Evolutionary conservation across 2,113 vertebrate species (phyloP).

Genomic region (Stictonetta naevosa): DNA sequence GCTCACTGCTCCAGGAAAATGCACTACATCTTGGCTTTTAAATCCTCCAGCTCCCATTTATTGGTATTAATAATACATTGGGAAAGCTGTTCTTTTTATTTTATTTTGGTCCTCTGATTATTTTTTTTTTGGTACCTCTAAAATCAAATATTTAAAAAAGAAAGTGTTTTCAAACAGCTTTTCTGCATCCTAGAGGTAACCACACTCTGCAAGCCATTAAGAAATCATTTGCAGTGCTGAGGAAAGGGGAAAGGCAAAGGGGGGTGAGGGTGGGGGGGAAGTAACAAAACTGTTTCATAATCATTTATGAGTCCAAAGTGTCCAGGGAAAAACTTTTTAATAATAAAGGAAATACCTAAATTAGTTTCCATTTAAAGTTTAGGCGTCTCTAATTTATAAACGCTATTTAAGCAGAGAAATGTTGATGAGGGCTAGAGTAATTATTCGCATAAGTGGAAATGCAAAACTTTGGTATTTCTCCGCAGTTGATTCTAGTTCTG

Average conservation of each 20-base stretch:
- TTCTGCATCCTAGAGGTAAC: slow-evolving; percentile 44
- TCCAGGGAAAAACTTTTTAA: slow-evolving; percentile 41
- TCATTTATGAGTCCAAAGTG: background rate
- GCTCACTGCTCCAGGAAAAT: slow-evolving; percentile 48
- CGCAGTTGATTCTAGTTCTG: slow-evolving; percentile 15
- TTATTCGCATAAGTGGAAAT: slow-evolving; percentile 62
- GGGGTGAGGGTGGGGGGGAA: background rate
- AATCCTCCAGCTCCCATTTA: slow-evolving; percentile 60
- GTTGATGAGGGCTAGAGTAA: slow-evolving; percentile 50
- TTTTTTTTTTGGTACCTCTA: slow-evolving; percentile 28
- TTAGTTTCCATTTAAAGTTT: slow-evolving; percentile 71
- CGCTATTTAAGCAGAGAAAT: slow-evolving; percentile 24
- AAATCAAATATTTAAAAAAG: slow-evolving; percentile 65
- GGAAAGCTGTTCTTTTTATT: slow-evolving; percentile 64
- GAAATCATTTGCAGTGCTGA: background rate
- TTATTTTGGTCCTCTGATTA: slow-evolving; percentile 61
- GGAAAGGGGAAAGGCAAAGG: background rate
- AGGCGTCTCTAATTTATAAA: slow-evolving; percentile 63
- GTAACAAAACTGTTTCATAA: background rate
- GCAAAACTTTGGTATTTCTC: slow-evolving; percentile 32
- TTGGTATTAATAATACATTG: slow-evolving; percentile 75
- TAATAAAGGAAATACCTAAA: slow-evolving; percentile 61
- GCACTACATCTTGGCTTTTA: slow-evolving; percentile 43
- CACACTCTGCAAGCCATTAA: background rate
- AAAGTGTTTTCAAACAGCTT: slow-evolving; percentile 15